Evolutionary conservation across 2,113 vertebrate species (phyloP).

Genomic region (Percina caprodes): DNA sequence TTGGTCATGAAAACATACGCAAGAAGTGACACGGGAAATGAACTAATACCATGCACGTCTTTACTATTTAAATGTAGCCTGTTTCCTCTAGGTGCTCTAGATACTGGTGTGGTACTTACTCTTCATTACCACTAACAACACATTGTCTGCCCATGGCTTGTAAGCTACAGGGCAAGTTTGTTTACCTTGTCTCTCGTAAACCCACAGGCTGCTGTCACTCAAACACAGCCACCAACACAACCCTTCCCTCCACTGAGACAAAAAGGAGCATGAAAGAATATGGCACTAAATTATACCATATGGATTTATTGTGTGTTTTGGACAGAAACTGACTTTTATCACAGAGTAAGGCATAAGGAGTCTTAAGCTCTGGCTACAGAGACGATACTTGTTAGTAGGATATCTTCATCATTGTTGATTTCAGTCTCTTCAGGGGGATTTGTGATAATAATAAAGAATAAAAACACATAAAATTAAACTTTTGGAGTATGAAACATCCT

Average conservation of each 20-base stretch:
- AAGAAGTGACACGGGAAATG: no score
- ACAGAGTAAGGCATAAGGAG: neutral
- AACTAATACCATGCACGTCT: no score
- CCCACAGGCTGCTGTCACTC: constrained; percentile 10
- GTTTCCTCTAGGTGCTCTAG: no score
- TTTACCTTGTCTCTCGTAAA: neutral
- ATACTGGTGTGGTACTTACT: neutral
- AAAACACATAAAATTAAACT: neutral
- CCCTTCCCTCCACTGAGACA: neutral
- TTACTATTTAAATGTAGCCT: no score
- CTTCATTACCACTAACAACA: neutral
- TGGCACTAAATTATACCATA: neutral
- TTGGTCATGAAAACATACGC: no score
- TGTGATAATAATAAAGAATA: neutral
- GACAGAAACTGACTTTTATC: no score
- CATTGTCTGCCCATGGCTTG: neutral
- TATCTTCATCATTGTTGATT: neutral
- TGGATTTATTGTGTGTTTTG: neutral
- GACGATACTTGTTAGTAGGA: neutral
- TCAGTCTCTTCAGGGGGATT: neutral
- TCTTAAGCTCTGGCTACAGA: neutral
- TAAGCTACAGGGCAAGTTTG: neutral
- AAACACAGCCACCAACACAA: neutral
- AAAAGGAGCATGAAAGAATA: neutral
- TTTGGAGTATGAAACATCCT: no score